Base-by-base conservation (phyloP, 2,888 invertebrate genomes). In the Hermaeophaga mercurialis region DNA sequence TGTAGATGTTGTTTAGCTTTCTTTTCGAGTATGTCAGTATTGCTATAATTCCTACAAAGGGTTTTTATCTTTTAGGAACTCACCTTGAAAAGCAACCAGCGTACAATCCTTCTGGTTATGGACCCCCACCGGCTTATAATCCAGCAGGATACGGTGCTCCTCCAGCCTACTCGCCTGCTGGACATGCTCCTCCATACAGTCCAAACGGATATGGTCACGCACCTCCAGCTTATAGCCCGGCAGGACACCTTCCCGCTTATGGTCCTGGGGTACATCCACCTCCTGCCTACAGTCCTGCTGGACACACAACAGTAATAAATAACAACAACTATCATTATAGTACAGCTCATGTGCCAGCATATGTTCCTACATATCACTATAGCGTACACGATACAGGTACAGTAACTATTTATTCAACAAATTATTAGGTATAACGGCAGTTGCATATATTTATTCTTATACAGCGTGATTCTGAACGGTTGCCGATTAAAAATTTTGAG, bases 281-380 rank as follows among this genome's bases (percentile, higher is more conserved):
- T 15, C 49, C 45, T 5, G 57, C 52, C 0, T 57, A 56, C 14
- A 46, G 61, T 12, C 56, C 58, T 11, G 54, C 58, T 24, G 66
- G 61, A n/a, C 53, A 59, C 0, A 68, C 66, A 34, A 64, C 70
- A 6, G 58, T 71, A 19, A 68, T 70, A 34, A 70, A 71, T 52
- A 69, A 71, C 46, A 66, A 69, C 41, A 67, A 71, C 41, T 65
- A 69, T 45, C 61, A 67, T 19, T 54, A 65, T 33, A 63, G 68
- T 3, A 59, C 62, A 7, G 63, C 54, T 4, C 58, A 58, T 24
- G 58, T 56, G 15, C 58, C 58, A 26, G 49, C 60, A 6, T 55
- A 54, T 11, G 46, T 53, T 38, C 68, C 69, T 11, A 61, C 65
- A 5, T 72, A 73, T 39, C 65, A 65, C 28, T 73, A 73, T 58